A percentile compares a stretch with the other conserved stretches of the same genome.
These are phyloP conservation scores for Alentia gelatinosa DNA, from an alignment of 2,888 invertebrate genomes.

Conservation along the genomic window DNA sequence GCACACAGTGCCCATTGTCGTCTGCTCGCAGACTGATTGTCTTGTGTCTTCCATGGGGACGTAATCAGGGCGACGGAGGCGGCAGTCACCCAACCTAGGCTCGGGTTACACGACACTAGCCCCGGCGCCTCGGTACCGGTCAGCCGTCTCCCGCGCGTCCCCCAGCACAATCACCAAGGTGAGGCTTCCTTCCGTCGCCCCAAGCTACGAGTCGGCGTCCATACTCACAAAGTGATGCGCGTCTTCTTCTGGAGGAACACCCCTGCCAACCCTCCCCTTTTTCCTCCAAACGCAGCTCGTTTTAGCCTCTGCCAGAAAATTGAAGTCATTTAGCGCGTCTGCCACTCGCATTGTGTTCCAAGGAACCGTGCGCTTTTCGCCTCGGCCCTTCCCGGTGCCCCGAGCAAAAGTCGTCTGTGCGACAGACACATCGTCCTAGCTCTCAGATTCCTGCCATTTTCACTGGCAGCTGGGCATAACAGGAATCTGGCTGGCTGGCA, in stretches of 20 bases:
- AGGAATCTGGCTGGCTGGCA: not conserved
- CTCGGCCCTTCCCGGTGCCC: not conserved
- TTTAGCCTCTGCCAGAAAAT: slow-evolving; percentile 39
- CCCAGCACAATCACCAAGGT: slow-evolving; percentile 37
- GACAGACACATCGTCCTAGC: not conserved
- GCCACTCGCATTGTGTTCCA: slow-evolving; percentile 27
- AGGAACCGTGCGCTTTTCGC: not conserved
- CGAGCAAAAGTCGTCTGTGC: not conserved
- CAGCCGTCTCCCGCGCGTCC: not conserved
- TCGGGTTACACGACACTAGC: not conserved
- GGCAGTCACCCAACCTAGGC: not conserved
- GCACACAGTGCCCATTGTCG: not conserved
- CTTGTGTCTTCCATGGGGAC: slow-evolving; percentile 27
- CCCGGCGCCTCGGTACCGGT: not conserved
- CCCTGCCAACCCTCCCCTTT: not conserved
- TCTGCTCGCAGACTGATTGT: slow-evolving; percentile 12
- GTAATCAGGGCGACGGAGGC: slow-evolving; percentile 21
- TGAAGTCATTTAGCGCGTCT: slow-evolving; percentile 48
- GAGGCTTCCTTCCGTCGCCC: slow-evolving; percentile 44
- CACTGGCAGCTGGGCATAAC: not conserved
- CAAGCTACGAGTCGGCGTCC: not conserved
- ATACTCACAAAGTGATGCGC: not conserved
- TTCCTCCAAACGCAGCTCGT: not conserved
- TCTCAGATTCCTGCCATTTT: not conserved
- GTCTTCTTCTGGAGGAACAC: not conserved